Conservation (phyloP, 2,797 vertebrate species). For the Schizopygopsis malacanthus region DNA sequence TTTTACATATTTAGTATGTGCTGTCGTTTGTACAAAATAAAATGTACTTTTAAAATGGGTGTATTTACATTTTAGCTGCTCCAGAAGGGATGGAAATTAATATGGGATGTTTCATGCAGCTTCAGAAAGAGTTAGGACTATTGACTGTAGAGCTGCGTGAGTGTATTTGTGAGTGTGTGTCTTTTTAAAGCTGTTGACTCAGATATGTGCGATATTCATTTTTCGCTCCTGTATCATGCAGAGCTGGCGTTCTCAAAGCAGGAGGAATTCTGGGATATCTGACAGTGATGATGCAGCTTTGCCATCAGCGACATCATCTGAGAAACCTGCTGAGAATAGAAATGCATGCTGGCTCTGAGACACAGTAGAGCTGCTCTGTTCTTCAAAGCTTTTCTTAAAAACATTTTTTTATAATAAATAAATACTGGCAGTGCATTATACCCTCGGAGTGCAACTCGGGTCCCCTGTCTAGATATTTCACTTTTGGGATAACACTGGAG, state of each 20-base stretch:
- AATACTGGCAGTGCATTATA: not conserved
- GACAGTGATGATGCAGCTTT: constrained; percentile 34
- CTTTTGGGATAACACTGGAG: not conserved
- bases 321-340: constrained; percentile 39
- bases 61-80: not conserved
- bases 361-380: not conserved
- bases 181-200: constrained; percentile 15
- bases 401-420: not conserved
- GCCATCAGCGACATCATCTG: constrained; percentile 38
- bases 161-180: not conserved
- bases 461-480: not conserved
- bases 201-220: not conserved
- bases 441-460: not conserved
- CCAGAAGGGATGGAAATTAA: not conserved
- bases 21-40: constrained; percentile 44
- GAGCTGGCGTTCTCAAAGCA: not conserved
- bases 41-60: constrained; percentile 37
- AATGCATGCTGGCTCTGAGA: constrained; percentile 19
- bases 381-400: constrained; percentile 2
- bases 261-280: constrained; percentile 35
- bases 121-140: constrained; percentile 13
- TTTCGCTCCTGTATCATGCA: not conserved
- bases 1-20: constrained; percentile 36
- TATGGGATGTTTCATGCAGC: not conserved
- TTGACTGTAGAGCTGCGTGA: not conserved